phyloP scores from a whole-genome alignment of 2,888 invertebrate species.

The Stramonita haemastoma region DNA sequence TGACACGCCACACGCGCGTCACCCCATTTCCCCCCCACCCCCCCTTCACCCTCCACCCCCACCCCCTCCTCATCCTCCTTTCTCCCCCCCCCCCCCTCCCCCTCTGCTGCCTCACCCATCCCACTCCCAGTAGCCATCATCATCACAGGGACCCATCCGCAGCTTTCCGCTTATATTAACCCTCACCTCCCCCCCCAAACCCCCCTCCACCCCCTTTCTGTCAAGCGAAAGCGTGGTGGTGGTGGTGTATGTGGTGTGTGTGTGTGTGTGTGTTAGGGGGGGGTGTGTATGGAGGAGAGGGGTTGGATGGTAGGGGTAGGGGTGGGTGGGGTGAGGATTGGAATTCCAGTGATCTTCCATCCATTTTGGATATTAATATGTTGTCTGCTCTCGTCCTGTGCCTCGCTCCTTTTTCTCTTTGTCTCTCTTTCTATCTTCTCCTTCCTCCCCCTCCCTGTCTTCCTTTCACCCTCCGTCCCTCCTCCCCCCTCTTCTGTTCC shows the following conservation, averaged over 20 bases:
- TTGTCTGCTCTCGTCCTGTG: neutral
- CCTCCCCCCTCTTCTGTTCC: too few species aligned
- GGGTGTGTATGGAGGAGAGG: neutral
- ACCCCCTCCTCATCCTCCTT: too few species aligned
- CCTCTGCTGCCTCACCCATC: neutral
- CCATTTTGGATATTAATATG: neutral
- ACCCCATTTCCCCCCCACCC: too few species aligned
- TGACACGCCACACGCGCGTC: constrained; percentile 30
- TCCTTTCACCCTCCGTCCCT: neutral
- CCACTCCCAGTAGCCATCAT: too few species aligned
- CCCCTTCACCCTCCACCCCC: neutral
- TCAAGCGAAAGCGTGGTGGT: neutral
- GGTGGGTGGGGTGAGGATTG: neutral
- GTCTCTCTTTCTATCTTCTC: neutral
- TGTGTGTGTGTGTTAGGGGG: too few species aligned
- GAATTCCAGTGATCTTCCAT: neutral
- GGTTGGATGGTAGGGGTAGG: neutral
- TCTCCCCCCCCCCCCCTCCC: too few species aligned
- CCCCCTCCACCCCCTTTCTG: neutral
- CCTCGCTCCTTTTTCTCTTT: neutral
- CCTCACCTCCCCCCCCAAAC: too few species aligned
- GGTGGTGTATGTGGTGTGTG: too few species aligned
- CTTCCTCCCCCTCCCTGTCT: neutral
- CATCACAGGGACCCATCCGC: too few species aligned
- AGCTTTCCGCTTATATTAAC: too few species aligned